Percentiles rank a stretch among this genome's conserved stretches.
Conservation (phyloP, 2,113 vertebrate species). For the Mastomys natalensis region DNA sequence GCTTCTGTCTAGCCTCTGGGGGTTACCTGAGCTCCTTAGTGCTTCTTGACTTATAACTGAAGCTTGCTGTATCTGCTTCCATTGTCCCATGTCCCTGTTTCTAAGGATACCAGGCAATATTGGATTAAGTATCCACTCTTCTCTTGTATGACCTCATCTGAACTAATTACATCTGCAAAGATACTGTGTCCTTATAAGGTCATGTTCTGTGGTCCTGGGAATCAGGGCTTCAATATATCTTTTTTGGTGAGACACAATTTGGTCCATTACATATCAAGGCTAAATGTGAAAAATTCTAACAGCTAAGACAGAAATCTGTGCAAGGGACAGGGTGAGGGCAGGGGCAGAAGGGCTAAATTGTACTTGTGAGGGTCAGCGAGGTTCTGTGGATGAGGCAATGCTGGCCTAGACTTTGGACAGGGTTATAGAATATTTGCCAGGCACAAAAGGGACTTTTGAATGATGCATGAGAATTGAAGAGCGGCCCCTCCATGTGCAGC, state of each 20-base stretch:
- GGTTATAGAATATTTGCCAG: not conserved
- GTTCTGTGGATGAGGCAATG: not conserved
- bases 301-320: not conserved
- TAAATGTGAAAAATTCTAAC: not conserved
- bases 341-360: not conserved
- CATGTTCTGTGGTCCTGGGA: not conserved
- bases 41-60: not conserved
- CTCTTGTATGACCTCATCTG: constrained; percentile 13
- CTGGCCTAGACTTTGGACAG: not conserved
- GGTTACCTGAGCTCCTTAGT: not conserved
- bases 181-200: constrained; percentile 53
- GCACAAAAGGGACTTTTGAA: not conserved
- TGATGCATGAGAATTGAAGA: not conserved
- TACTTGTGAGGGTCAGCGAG: not conserved
- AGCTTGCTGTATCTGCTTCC: not conserved
- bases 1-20: not conserved
- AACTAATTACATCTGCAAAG: constrained; percentile 34
- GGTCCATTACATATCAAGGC: constrained; percentile 5
- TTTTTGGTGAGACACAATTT: not conserved
- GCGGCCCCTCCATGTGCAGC: not conserved
- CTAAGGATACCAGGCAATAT: not conserved
- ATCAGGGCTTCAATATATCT: not conserved
- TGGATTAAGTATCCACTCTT: not conserved
- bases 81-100: not conserved
- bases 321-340: not conserved